Conservation (phyloP, 2,797 vertebrate species). For the Propithecus deckenii region DNA sequence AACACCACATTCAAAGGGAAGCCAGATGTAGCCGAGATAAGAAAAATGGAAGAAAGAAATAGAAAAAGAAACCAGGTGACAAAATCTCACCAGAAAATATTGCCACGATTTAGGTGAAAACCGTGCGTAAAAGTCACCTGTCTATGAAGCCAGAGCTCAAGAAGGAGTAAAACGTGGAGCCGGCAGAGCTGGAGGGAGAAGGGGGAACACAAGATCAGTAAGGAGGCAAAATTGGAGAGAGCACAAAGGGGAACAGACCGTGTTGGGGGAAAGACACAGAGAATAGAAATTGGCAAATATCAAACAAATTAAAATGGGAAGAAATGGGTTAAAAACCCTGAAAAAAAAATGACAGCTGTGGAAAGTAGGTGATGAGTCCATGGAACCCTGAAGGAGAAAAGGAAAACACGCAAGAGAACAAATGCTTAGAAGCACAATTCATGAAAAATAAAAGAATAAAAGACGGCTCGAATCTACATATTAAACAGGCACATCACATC, state of each 20-base stretch:
- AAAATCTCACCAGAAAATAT: not conserved
- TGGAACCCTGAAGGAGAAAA: fast-evolving
- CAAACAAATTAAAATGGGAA: not conserved
- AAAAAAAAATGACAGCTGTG: not conserved
- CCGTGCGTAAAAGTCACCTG: not conserved
- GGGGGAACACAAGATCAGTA: no score
- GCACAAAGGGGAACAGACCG: not conserved
- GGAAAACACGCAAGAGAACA: not conserved
- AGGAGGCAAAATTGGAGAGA: not conserved
- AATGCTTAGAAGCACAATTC: not conserved
- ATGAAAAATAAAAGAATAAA: not conserved
- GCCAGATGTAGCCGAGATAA: not conserved
- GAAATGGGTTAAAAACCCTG: not conserved
- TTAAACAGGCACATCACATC: not conserved
- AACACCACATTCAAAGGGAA: not conserved
- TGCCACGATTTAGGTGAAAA: not conserved
- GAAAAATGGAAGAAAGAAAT: not conserved
- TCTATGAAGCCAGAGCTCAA: not conserved
- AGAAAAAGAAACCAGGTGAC: not conserved
- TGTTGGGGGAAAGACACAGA: not conserved
- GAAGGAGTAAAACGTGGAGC: not conserved
- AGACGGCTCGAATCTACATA: not conserved
- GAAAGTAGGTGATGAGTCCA: no score
- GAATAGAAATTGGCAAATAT: not conserved
- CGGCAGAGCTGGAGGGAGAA: not conserved